Evolutionary conservation across 2,113 vertebrate genomes (phyloP).

Genomic region (Falcunculus frontatus): DNA sequence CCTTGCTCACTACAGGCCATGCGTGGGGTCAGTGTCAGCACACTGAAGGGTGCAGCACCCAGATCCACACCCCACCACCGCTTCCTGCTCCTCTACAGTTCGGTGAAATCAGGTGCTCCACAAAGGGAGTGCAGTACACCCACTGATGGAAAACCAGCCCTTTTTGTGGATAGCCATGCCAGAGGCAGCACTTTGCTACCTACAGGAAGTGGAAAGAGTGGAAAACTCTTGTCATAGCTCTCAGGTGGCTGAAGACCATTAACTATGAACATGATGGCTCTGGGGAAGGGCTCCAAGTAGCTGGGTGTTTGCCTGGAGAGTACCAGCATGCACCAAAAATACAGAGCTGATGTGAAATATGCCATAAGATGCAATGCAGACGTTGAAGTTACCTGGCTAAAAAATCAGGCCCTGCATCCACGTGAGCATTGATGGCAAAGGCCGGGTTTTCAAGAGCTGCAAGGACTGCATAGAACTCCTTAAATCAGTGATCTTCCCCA

Average conservation of each 20-base stretch:
- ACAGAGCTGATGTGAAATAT: neutral
- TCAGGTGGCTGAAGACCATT: neutral
- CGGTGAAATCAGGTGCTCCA: neutral
- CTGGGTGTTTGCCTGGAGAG: neutral
- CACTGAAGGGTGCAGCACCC: fast-evolving
- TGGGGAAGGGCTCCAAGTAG: neutral
- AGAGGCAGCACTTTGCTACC: neutral
- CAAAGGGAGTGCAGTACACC: neutral
- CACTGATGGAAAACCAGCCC: neutral
- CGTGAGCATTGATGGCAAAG: neutral
- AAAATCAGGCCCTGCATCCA: neutral
- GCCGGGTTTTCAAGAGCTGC: neutral
- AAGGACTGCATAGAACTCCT: neutral
- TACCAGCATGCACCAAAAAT: neutral
- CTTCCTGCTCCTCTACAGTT: neutral
- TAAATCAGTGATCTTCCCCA: neutral
- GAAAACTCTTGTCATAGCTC: neutral
- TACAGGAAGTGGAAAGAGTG: neutral
- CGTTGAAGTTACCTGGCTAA: neutral
- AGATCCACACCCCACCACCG: fast-evolving
- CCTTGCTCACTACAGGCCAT: fast-evolving
- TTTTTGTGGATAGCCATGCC: neutral
- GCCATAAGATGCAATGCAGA: neutral
- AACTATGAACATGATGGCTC: neutral
- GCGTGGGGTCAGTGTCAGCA: fast-evolving